A percentile compares a stretch with the other conserved stretches of the same genome.
phyloP scores from a whole-genome alignment of 37 sponge, comb jelly and placozoan genomes.

The Agelas oroides region DNA sequence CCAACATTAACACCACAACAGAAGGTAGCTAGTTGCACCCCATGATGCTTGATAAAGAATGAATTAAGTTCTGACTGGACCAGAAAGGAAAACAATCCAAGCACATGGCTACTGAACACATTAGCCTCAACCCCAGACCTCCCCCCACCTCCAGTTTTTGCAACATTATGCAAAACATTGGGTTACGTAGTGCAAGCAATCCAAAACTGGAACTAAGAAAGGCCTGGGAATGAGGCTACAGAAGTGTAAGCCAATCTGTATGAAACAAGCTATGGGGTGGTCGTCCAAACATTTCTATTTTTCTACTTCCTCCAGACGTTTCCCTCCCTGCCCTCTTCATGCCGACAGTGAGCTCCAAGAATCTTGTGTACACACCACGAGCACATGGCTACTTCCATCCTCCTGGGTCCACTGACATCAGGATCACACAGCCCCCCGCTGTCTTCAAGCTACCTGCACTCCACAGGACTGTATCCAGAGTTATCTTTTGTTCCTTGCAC shows the following conservation, averaged over 20 bases:
- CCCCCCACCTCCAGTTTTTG: too few species aligned
- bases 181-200: too few species aligned
- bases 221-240: too few species aligned
- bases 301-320: slow-evolving; percentile 26
- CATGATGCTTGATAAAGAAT: background rate
- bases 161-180: too few species aligned
- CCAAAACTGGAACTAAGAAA: too few species aligned
- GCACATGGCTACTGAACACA: too few species aligned
- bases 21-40: slow-evolving; percentile 42
- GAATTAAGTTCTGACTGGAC: too few species aligned
- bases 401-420: slow-evolving; percentile 55
- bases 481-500: background rate
- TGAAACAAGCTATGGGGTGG: too few species aligned
- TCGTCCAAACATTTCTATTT: too few species aligned
- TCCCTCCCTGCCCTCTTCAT: slow-evolving; percentile 87
- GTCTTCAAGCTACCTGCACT: slow-evolving; percentile 70
- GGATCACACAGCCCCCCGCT: slow-evolving; percentile 82
- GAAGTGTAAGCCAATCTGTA: too few species aligned
- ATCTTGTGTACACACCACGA: slow-evolving; percentile 69
- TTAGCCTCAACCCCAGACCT: too few species aligned
- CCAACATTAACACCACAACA: slow-evolving; percentile 28
- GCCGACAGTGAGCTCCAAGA: slow-evolving; percentile 69
- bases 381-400: slow-evolving; percentile 91
- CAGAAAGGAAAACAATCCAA: too few species aligned
- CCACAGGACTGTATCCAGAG: slow-evolving; percentile 31